Conservation (phyloP, 2,888 invertebrate genomes). For the Philaethria dido region DNA sequence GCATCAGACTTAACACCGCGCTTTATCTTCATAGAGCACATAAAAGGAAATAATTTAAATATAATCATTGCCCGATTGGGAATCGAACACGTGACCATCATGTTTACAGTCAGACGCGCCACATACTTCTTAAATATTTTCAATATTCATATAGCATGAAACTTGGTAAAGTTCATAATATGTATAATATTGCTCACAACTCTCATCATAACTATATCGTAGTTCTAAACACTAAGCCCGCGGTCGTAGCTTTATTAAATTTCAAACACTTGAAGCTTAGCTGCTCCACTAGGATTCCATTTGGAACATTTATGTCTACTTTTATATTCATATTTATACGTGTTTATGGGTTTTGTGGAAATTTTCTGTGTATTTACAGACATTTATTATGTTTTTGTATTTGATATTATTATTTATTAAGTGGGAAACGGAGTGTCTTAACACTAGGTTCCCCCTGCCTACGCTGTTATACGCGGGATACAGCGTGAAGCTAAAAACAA, state of each 20-base stretch:
- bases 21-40: too few relatives aligned
- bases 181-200: not conserved
- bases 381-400: not conserved
- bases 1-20: too few relatives aligned
- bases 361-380: not conserved
- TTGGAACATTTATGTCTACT: conserved; percentile 8
- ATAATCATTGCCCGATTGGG: too few relatives aligned
- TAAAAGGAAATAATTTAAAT: too few relatives aligned
- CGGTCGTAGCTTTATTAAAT: conserved; percentile 38
- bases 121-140: conserved; percentile 5
- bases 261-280: conserved; percentile 36
- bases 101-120: too few relatives aligned
- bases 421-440: too few relatives aligned
- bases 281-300: conserved; percentile 19
- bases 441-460: too few relatives aligned
- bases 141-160: conserved; percentile 10
- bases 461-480: too few relatives aligned
- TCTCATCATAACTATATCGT: conserved; percentile 21
- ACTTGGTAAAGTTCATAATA: conserved; percentile 16
- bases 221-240: conserved; percentile 30
- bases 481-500: too few relatives aligned
- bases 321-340: conserved; percentile 4
- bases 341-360: not conserved
- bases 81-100: too few relatives aligned
- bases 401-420: too few relatives aligned